Percentiles rank a stretch among this genome's conserved stretches.
phyloP scores from a whole-genome alignment of 2,888 invertebrate species.

The Plagiodera versicolora region DNA sequence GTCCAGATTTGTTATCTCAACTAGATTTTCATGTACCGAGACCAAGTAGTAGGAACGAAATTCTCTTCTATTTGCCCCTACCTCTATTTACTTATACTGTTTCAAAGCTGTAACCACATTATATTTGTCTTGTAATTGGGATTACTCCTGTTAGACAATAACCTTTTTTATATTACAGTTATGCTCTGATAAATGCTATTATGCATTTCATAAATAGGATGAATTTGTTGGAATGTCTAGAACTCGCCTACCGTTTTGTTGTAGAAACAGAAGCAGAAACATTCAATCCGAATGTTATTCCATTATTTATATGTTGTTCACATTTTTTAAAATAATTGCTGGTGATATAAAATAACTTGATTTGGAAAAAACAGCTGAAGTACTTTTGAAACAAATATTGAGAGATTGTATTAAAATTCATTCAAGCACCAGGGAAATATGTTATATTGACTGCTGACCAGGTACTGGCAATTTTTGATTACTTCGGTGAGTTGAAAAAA shows the following conservation, averaged over 20 bases:
- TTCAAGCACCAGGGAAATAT: background rate
- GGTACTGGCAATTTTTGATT: background rate
- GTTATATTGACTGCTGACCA: background rate
- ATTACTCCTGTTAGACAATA: no score
- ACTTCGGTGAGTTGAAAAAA: background rate
- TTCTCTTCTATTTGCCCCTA: no score
- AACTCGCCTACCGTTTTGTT: constrained; percentile 6
- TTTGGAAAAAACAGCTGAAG: constrained; percentile 1
- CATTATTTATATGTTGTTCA: constrained; percentile 7
- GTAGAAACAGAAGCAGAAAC: background rate
- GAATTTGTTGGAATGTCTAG: background rate
- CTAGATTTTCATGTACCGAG: no score
- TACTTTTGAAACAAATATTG: constrained; percentile 9
- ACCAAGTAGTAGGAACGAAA: no score
- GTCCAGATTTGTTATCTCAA: no score
- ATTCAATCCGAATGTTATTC: constrained; percentile 8
- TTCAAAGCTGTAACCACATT: no score
- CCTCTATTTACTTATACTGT: no score
- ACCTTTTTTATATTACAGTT: no score
- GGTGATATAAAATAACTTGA: constrained; percentile 11
- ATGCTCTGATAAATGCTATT: constrained; percentile 12
- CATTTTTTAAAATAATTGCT: constrained; percentile 15
- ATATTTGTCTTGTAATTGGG: no score
- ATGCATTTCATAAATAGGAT: constrained; percentile 10
- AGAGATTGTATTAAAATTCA: constrained; percentile 2